Evolutionary conservation across 2,113 vertebrate species (phyloP).

Genomic region (Pterophyllum scalare): DNA sequence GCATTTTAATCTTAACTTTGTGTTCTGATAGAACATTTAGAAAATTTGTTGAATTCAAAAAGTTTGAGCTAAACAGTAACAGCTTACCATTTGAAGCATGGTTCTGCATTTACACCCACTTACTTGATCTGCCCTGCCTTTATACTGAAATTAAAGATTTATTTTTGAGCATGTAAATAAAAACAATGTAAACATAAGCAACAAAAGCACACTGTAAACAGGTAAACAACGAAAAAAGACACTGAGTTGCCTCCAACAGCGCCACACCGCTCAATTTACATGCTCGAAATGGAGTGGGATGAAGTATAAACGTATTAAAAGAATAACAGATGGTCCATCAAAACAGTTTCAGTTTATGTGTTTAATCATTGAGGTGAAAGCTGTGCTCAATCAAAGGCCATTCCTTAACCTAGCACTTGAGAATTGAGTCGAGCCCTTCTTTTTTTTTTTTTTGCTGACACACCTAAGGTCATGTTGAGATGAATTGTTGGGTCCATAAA

Average conservation of each 20-base stretch:
- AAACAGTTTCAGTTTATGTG: conserved; percentile 46
- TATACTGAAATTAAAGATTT: conserved; percentile 32
- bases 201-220: neutral
- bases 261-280: neutral
- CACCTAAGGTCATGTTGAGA: conserved; percentile 29
- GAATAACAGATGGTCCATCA: conserved; percentile 56
- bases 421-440: conserved; percentile 9
- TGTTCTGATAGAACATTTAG: neutral
- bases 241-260: neutral
- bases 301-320: conserved; percentile 23
- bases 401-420: conserved; percentile 46
- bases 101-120: conserved; percentile 6
- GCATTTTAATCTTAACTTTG: neutral
- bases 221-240: neutral
- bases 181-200: neutral
- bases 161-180: conserved; percentile 2
- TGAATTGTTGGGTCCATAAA: conserved; percentile 29
- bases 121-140: conserved; percentile 17
- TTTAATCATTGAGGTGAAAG: conserved; percentile 59
- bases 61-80: neutral
- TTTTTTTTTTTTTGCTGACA: conserved; percentile 49
- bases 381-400: conserved; percentile 33
- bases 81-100: neutral
- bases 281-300: neutral
- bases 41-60: neutral